phyloP scores from a whole-genome alignment of 2,113 vertebrate genomes.

The Amia ocellicauda region DNA sequence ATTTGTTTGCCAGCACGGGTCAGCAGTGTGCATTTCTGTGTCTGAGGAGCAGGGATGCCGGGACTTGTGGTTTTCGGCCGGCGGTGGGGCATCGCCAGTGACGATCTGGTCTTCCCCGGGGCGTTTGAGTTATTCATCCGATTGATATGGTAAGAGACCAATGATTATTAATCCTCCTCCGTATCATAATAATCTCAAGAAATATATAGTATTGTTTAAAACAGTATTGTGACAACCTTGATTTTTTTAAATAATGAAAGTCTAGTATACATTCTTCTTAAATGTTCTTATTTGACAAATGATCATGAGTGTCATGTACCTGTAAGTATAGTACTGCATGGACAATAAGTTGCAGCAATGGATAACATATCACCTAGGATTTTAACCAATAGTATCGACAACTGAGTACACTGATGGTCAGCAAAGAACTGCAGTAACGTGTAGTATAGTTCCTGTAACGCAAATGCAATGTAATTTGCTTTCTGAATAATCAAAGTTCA shows the following conservation, averaged over 20 bases:
- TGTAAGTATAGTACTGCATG: too few species aligned
- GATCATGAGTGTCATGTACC: too few species aligned
- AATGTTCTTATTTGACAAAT: background rate
- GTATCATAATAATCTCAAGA: background rate
- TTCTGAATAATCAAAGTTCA: too few species aligned
- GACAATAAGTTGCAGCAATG: too few species aligned
- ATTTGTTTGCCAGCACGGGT: background rate
- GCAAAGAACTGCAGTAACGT: too few species aligned
- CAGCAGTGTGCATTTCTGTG: background rate
- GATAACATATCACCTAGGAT: too few species aligned
- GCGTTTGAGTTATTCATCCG: slow-evolving; percentile 79
- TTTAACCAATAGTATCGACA: too few species aligned
- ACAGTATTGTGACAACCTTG: background rate
- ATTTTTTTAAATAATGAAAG: background rate
- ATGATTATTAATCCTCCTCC: background rate
- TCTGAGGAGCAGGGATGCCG: slow-evolving; percentile 66
- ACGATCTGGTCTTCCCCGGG: slow-evolving; percentile 91
- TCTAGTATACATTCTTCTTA: too few species aligned
- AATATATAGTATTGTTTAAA: background rate
- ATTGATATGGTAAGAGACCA: slow-evolving; percentile 74
- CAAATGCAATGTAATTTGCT: too few species aligned
- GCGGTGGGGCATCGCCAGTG: slow-evolving; percentile 90
- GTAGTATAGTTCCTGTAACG: too few species aligned
- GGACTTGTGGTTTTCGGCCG: slow-evolving; percentile 83
- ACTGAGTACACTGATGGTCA: too few species aligned